Base-by-base conservation (phyloP, 2,888 invertebrate species). In the Meiosimyza decipiens region DNA sequence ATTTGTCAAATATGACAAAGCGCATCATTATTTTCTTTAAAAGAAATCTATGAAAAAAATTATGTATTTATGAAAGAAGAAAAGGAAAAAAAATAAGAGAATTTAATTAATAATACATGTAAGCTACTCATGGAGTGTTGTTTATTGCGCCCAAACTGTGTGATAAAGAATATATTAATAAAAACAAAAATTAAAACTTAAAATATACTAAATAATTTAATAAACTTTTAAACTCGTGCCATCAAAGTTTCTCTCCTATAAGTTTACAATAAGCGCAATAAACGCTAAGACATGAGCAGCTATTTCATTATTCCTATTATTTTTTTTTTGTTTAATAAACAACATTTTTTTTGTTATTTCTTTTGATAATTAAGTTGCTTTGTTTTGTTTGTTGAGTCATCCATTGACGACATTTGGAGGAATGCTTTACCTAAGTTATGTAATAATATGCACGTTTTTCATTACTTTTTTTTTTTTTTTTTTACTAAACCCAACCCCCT, bases 171-270 rank as follows among this genome's bases (percentile, higher is more conserved):
- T 16, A 22, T 22, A 66, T 54, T 15, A 28, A 67, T 13, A 67
- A 67, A 54, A 16, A 62, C 62, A 52, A 63, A 51, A 50, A 57
- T 57, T 15, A 16, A 22, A 40, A 18, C 40, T 40, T 40, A 40
- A 40, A 9, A 40, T 40, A 60, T 59, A 59, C 55, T 13, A 59
- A 60, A 15, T 64, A 59, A 54, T 13, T 55, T 52, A 57, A 65
- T 57, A 11, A 65, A 59, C 71, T 59, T n/a, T 51, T 50, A 71
- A 71, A 60, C 50, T 54, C 65, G 71, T 71, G 71, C 71, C 71
- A 71, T 71, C 66, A 52, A 66, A 71, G 63, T 71, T 65, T 59
- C 65, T 18, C 70, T 62, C 50, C 62, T 63, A 51, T 57, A 54
- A 62, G 22, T 11, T 40, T 63, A 63, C 18, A 11, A 69, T 47